These are phyloP conservation scores for Maniola jurtina DNA, from an alignment of 1,140 invertebrate genomes.

Conservation along the genomic window DNA sequence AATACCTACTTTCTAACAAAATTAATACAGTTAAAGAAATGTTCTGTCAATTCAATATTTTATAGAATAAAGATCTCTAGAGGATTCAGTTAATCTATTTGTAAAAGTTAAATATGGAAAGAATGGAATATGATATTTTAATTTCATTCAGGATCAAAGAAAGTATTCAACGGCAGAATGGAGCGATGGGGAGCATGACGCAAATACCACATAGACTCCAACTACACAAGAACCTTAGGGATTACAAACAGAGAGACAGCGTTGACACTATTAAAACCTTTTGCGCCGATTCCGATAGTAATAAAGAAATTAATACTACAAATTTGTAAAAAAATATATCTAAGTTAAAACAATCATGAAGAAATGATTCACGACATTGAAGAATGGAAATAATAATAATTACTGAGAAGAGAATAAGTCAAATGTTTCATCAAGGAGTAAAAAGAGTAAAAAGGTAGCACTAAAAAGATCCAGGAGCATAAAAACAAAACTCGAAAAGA, in stretches of 20 bases:
- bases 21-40: too few species aligned
- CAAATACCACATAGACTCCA: conserved; percentile 13
- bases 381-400: too few species aligned
- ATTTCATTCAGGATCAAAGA: conserved; percentile 57
- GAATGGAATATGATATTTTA: conserved; percentile 16
- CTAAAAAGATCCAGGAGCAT: too few species aligned
- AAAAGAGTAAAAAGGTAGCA: too few species aligned
- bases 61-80: too few species aligned
- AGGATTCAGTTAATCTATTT: not conserved
- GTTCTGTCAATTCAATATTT: too few species aligned
- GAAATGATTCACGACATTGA: too few species aligned
- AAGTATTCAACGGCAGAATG: conserved; percentile 32
- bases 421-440: too few species aligned
- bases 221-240: conserved; percentile 27
- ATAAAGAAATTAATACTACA: conserved; percentile 33
- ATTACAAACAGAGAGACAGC: conserved; percentile 44
- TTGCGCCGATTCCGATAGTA: conserved; percentile 35
- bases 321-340: conserved; percentile 28
- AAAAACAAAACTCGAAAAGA: too few species aligned
- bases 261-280: conserved; percentile 48
- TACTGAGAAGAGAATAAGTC: too few species aligned
- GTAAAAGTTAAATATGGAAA: not conserved
- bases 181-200: conserved; percentile 27
- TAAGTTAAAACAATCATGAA: not conserved
- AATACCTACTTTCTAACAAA: too few species aligned